Evolutionary conservation across 1,140 invertebrate genomes (phyloP).

Genomic region (Micrasema minimum): DNA sequence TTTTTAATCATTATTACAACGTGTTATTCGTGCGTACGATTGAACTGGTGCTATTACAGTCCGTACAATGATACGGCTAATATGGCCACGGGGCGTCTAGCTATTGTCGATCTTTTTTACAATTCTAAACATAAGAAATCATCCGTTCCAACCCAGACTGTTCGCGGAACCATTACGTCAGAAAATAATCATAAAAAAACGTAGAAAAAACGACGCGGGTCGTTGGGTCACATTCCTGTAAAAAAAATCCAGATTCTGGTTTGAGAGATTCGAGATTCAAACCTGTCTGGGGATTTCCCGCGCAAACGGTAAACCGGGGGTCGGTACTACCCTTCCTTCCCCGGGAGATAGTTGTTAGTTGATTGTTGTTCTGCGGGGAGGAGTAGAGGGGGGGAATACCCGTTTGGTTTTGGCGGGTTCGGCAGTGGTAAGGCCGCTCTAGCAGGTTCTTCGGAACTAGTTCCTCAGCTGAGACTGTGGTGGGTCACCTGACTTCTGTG

Average conservation of each 20-base stretch:
- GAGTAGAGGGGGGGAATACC: constrained; percentile 27
- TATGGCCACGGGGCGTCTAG: constrained; percentile 15
- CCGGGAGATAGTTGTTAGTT: not conserved
- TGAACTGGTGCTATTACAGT: too few relatives aligned
- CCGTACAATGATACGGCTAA: not conserved
- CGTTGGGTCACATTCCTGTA: constrained; percentile 21
- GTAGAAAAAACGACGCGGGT: not conserved
- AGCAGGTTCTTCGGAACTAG: constrained; percentile 36
- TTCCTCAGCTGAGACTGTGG: constrained; percentile 19
- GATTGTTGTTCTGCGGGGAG: not conserved
- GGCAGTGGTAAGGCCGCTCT: constrained; percentile 18
- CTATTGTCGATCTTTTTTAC: not conserved
- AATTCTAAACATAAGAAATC: not conserved
- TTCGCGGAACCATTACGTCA: constrained; percentile 25
- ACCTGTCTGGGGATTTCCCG: constrained; percentile 27
- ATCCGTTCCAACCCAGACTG: constrained; percentile 3
- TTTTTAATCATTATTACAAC: too few relatives aligned
- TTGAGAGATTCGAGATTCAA: not conserved
- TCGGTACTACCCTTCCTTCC: constrained; percentile 17
- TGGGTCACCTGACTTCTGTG: constrained; percentile 1
- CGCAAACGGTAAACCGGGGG: constrained; percentile 33
- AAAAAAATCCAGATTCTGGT: too few relatives aligned
- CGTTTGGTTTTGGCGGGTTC: constrained; percentile 37
- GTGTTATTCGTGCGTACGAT: too few relatives aligned
- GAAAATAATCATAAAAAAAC: too few relatives aligned